phyloP scores from a whole-genome alignment of 2,797 vertebrate genomes.

The Fundulus diaphanus region DNA sequence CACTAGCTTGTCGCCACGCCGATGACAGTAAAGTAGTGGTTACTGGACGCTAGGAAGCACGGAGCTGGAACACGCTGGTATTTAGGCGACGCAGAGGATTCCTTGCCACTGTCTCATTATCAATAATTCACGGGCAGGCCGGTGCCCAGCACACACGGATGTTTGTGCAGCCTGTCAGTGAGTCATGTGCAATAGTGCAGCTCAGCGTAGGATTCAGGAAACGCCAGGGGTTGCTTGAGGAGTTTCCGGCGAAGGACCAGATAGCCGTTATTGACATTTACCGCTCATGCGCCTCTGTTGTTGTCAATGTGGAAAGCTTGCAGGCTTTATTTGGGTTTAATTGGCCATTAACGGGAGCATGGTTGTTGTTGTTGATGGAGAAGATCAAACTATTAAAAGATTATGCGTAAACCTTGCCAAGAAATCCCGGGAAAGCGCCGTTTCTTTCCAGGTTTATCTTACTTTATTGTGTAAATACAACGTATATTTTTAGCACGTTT shows the following conservation, averaged over 20 bases:
- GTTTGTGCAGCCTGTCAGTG: constrained; percentile 17
- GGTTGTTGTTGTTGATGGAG: not conserved
- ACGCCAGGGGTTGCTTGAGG: not conserved
- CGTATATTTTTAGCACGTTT: not conserved
- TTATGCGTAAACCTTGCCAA: not conserved
- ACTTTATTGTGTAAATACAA: not conserved
- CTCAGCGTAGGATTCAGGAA: constrained; percentile 23
- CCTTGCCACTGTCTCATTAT: constrained; percentile 48
- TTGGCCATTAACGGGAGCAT: not conserved
- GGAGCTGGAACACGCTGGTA: constrained; percentile 40
- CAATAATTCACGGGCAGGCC: constrained; percentile 67
- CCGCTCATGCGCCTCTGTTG: not conserved
- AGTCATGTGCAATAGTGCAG: constrained; percentile 14
- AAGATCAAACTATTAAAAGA: not conserved
- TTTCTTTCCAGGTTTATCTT: not conserved
- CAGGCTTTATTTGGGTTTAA: not conserved
- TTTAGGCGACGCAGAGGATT: constrained; percentile 61
- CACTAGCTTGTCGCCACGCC: not conserved
- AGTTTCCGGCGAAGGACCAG: constrained; percentile 1
- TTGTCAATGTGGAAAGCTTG: not conserved
- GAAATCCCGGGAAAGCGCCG: not conserved
- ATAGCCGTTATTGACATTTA: not conserved
- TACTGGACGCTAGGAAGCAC: constrained; percentile 16
- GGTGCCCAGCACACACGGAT: constrained; percentile 27
- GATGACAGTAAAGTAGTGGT: constrained; percentile 8